phyloP scores from a whole-genome alignment of 2,113 vertebrate genomes.

The Mirounga angustirostris region DNA sequence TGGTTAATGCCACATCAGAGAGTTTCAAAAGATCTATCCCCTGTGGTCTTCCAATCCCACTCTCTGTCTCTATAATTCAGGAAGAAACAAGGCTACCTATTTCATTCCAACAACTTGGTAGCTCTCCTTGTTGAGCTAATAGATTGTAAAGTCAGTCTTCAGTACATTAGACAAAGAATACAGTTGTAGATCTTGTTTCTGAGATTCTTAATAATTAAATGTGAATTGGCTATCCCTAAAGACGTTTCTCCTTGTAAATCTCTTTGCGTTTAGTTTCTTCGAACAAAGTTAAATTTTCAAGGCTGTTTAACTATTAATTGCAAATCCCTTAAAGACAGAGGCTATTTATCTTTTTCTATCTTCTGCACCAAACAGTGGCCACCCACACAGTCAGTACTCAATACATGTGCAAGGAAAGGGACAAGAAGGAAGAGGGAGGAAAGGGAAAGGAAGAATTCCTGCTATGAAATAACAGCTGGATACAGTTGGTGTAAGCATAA shows the following conservation, averaged over 20 bases:
- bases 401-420: neutral
- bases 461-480: neutral
- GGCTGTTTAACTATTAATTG: neutral
- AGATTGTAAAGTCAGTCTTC: conserved; percentile 21
- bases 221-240: conserved; percentile 41
- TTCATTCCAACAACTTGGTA: conserved; percentile 21
- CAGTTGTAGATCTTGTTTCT: neutral
- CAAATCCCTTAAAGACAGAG: conserved; percentile 21
- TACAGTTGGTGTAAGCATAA: too few species aligned
- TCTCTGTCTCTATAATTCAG: conserved; percentile 32
- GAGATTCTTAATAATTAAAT: conserved; percentile 60
- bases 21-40: conserved; percentile 20
- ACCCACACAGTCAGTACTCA: neutral
- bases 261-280: conserved; percentile 43
- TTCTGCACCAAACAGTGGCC: neutral
- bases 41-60: neutral
- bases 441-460: neutral
- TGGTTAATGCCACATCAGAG: neutral
- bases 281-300: conserved; percentile 53
- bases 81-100: conserved; percentile 37
- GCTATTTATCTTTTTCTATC: neutral
- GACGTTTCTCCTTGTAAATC: conserved; percentile 41
- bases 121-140: conserved; percentile 13
- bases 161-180: conserved; percentile 41
- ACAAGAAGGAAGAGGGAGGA: neutral